A percentile compares a stretch with the other conserved stretches of the same genome.
phyloP scores from a whole-genome alignment of 2,113 vertebrate species.

The Myiozetetes cayanensis region DNA sequence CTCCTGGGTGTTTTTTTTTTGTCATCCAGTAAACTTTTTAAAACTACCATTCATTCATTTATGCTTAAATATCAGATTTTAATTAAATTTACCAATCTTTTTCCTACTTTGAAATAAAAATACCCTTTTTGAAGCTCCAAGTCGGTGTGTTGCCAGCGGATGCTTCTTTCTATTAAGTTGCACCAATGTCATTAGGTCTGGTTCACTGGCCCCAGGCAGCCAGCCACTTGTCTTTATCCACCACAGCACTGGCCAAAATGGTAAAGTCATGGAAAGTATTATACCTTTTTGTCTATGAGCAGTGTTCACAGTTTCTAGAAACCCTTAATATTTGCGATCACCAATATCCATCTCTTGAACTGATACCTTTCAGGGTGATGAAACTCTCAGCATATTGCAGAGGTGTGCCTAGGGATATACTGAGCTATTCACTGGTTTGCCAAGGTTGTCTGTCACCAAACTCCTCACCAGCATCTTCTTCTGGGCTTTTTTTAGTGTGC shows the following conservation, averaged over 20 bases:
- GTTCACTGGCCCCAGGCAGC: background rate
- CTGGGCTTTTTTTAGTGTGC: background rate
- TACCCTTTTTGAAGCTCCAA: background rate
- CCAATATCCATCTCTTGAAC: background rate
- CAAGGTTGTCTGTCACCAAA: background rate
- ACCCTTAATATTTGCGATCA: background rate
- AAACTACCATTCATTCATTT: background rate
- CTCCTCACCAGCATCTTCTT: background rate
- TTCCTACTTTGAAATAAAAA: background rate
- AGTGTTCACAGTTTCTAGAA: background rate
- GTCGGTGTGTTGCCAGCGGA: rapidly evolving
- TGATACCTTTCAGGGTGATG: background rate
- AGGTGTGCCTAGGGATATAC: background rate
- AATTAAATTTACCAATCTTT: background rate
- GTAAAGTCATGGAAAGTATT: background rate
- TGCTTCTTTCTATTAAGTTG: background rate
- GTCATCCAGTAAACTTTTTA: background rate
- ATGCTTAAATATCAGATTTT: background rate
- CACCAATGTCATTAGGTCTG: background rate
- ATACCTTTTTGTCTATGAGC: background rate
- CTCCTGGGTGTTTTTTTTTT: background rate
- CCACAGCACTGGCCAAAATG: background rate
- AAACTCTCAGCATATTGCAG: background rate
- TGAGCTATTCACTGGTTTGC: background rate
- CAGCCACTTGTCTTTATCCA: background rate